Base-by-base conservation (phyloP, 2,888 invertebrate species). In the Philereme vetulata region DNA sequence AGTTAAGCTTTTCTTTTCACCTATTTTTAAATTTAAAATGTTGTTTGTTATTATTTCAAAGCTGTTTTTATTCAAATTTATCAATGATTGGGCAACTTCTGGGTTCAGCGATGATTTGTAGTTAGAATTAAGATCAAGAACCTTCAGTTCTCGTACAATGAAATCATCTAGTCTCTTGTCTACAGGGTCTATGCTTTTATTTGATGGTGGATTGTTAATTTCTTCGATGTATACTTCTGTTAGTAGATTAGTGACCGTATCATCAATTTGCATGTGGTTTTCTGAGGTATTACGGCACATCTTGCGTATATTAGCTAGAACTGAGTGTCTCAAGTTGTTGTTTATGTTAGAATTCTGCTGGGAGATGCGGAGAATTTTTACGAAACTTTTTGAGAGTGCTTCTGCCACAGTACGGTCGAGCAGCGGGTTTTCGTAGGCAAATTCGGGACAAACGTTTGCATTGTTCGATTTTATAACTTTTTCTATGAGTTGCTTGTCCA, bases 401-500 rank as follows among this genome's bases (percentile, higher is more conserved):
- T 71, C 72, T 0, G 90, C 81, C 3, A 90, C 84, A 42, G 84
- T 81, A 72, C 69, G 79, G 60, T 91, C 88, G 0, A 91, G 69
- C 8, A 90, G 70, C 11, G 89, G 85, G 65, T 89, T 90, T 57
- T 84, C 75, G 65, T 81, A 91, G 0, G 69, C 68, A 9, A 88
- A 78, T 51, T 77, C 75, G 32, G 88, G 86, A 45, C 85, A 86
- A 1, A 65, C 56, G 50, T 76, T 72, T 4, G 49, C 21, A 55
- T 81, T 80, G 61, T 79, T 81, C 5, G 77, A 65, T 64, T 77
- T 78, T 44, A 90, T 88, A 3, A 88, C 71, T 72, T 85, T 88
- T 62, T 83, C 75, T 65, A 90, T 83, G 50, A 86, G 65, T 61
- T 85, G 80, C 54, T 75, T 83, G 70, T 88, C 88, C 89, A 90